phyloP scores from a whole-genome alignment of 2,888 invertebrate species.

The Idaea biselata region DNA sequence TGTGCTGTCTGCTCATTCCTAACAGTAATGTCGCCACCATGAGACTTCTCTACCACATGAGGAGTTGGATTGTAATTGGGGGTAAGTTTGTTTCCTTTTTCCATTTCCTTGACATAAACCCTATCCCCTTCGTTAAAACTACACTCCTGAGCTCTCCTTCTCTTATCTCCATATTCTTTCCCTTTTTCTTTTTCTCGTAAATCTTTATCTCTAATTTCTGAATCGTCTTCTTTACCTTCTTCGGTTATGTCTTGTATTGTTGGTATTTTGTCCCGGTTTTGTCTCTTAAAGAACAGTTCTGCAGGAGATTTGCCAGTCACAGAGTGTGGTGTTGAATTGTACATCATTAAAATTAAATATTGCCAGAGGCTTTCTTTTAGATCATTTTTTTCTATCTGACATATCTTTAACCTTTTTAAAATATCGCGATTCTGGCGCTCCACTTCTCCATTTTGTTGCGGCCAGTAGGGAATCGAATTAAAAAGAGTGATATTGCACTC shows the following conservation, averaged over 20 bases:
- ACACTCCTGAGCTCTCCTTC: not conserved
- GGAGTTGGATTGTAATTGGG: not conserved
- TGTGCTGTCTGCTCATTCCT: slow-evolving; percentile 11
- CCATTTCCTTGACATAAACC: not conserved
- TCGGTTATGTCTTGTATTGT: slow-evolving; percentile 16
- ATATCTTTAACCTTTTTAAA: slow-evolving; percentile 28
- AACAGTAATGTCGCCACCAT: slow-evolving; percentile 7
- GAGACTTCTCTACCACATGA: not conserved
- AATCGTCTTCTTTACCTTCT: slow-evolving; percentile 6
- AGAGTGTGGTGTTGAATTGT: slow-evolving; percentile 32
- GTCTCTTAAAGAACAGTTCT: slow-evolving; percentile 30
- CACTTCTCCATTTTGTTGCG: slow-evolving; percentile 33
- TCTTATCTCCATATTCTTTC: too few species aligned
- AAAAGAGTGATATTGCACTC: slow-evolving; percentile 23
- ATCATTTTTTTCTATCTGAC: slow-evolving; percentile 16
- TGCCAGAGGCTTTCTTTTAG: slow-evolving; percentile 23
- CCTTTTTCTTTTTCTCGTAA: not conserved
- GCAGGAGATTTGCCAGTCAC: slow-evolving; percentile 34
- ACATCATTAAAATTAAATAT: slow-evolving; percentile 33
- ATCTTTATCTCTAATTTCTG: not conserved
- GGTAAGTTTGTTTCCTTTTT: not conserved
- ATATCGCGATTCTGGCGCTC: slow-evolving; percentile 32
- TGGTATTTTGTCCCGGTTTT: slow-evolving; percentile 31
- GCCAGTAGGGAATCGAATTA: slow-evolving; percentile 31
- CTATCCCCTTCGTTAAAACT: not conserved